Evolutionary conservation across 2,797 vertebrate species (phyloP), one percentile per base, ranked within the genome.

Genomic region (Melanotaenia nigrans): DNA sequence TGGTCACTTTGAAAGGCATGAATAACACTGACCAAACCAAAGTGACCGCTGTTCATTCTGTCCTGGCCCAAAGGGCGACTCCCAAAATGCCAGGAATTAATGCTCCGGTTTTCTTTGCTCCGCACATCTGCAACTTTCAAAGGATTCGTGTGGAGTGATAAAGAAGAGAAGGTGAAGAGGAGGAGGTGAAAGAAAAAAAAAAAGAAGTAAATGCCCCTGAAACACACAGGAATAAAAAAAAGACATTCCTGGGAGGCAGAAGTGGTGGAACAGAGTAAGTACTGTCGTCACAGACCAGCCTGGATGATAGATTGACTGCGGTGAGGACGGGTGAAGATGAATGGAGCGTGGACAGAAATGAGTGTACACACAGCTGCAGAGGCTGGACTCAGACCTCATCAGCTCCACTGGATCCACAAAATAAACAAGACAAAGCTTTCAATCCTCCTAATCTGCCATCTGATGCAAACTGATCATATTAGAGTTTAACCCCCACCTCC

Each of bases 351-450:
- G 77, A 82, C 80, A 73, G 81, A 82, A 87, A 87, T 61, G 64
- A 70, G 49, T 79, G 72, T 85, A 87, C 78, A 87, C 89, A 93
- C 90, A 93, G 92, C 92, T 92, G 91, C 88, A 89, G 81, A 90
- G 85, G 83, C 78, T 71, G 85, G 78, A 90, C 77, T 81, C 84
- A 70, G 90, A 91, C 86, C 89, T 89, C 90, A 90, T 87, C 90
- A 89, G 85, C 82, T 90, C 83, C 76, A 51, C 83, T 81, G 82
- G 73, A 91, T 87, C 88, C 89, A 81, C 85, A 67, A 30, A 88
- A 86, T 85, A 90, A 91, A 91, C 90, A 92, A 38, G 45, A 81
- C 49, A 14, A 36, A 59, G 79, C 66, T 86, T 79, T 77, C 85
- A 79, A 70, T 38, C 63, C 82, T 69, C 35, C 40, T 35, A 36